Evolutionary conservation across 2,797 vertebrate species (phyloP).

Genomic region (Fringilla coelebs): DNA sequence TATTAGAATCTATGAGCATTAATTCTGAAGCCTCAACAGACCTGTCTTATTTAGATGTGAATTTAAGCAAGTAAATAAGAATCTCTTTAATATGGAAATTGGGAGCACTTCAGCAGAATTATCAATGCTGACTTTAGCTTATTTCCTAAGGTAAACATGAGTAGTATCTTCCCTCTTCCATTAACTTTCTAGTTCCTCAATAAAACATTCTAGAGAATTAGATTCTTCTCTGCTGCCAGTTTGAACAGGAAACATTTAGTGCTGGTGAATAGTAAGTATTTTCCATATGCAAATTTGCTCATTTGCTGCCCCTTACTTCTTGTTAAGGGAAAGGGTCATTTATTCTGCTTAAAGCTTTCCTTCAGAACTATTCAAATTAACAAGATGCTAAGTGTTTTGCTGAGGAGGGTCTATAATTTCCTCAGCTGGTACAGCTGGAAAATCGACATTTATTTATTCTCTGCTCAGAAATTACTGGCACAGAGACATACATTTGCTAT

Average conservation of each 20-base stretch:
- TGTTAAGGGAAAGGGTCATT: conserved; percentile 13
- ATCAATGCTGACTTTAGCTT: not conserved
- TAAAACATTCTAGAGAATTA: not conserved
- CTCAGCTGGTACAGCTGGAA: conserved; percentile 48
- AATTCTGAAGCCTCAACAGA: not conserved
- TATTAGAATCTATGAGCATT: not conserved
- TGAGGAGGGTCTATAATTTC: conserved; percentile 45
- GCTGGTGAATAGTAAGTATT: not conserved
- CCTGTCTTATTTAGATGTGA: not conserved
- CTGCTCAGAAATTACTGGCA: not conserved
- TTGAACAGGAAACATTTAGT: conserved; percentile 27
- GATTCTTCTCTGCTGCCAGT: not conserved
- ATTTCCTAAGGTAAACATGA: not conserved
- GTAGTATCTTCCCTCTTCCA: not conserved
- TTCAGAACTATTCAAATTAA: conserved; percentile 28
- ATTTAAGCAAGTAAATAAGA: not conserved
- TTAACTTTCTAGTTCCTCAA: not conserved
- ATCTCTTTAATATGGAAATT: not conserved
- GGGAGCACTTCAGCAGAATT: not conserved
- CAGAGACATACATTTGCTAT: conserved; percentile 5
- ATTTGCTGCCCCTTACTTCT: conserved; percentile 6
- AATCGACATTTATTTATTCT: conserved; percentile 12
- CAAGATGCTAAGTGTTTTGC: conserved; percentile 25
- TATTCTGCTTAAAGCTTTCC: conserved; percentile 19
- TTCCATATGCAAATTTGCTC: conserved; percentile 30